Base-by-base conservation (phyloP, 2,888 invertebrate genomes). In the Agriopis marginaria region DNA sequence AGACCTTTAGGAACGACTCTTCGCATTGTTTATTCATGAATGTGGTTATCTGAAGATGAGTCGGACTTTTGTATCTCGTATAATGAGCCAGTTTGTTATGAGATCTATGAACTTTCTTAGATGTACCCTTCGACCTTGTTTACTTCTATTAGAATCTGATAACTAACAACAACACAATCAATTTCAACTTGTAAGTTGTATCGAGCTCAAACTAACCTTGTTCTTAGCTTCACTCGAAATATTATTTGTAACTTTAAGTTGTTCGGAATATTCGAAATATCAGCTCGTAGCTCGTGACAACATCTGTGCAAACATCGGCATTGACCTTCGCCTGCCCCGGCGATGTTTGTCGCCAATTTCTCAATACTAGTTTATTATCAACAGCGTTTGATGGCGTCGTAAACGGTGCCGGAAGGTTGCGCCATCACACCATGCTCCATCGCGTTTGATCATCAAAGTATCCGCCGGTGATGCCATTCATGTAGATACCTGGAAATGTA, bases 281-380 rank as follows among this genome's bases (percentile, higher is more conserved):
- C 54, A 50, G 72, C 73, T 69, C 55, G 56, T 71, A 61, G 71
- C 66, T 72, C 77, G 75, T 61, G 66, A 70, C 78, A 79, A 77
- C 82, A 84, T 83, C 80, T 85, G 82, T 79, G 77, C 82, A 86
- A 84, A 85, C 83, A 83, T 79, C 77, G 78, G 71, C 77, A 81
- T 77, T 85, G 87, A 83, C 87, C 86, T 86, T 85, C 82, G 45
- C 9, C 39, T 14, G 50, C 32, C 53, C 42, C 9, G 32, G 14
- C 23, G 70, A 47, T 66, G 59, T 68, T 73, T 75, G 77, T 78
- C 77, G 78, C 74, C 61, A 73, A 75, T 75, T 69, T 73, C 64
- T 68, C 73, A 66, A 63, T 64, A 70, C 73, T 71, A 64, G 56
- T 72, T 71, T 75, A 74, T 69, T 70, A 69, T 70, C 71, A 75